Base-by-base conservation (phyloP, 2,888 invertebrate species). In the Drosophila kambysellisi region DNA sequence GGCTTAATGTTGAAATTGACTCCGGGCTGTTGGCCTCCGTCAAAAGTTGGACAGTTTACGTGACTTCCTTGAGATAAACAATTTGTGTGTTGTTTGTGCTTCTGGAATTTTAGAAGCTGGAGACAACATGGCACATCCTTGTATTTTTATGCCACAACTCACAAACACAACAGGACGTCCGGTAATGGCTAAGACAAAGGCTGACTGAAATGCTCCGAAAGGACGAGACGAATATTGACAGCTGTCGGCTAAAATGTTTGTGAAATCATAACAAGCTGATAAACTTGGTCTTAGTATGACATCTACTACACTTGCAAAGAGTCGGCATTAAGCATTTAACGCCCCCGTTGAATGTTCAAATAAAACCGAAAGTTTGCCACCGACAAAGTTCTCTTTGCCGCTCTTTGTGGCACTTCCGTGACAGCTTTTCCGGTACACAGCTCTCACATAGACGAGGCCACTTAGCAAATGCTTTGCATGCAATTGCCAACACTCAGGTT, bases 331-430 rank as follows among this genome's bases (percentile, higher is more conserved):
- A 70, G 70, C 65, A 56, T 53, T 65, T 70, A 58, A 70, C 65
- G 70, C 65, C 48, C 37, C 64, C 53, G 46, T 62, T 62, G 32
- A 57, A 61, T 43, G 35, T 33, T 50, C 39, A 48, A 51, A 63
- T 61, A 61, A 70, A 70, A 54, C 74, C 65, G 58, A 46, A 65
- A 64, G 65, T 39, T 74, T 78, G 76, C 63, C 59, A 59, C 51
- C 62, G 59, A 57, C 76, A 57, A 78, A 74, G 74, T 74, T 74
- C 46, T 74, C 46, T 41, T 11, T 46, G 48, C 33, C 59, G 79
- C 79, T 79, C 59, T 75, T 79, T 65, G 75, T 70, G 75, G 70
- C 61, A 77, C 76, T 75, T 77, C 76, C 76, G 79, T 51, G 46
- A 65, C 79, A 62, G 61, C 35, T 37, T 56, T 46, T 65, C 53